phyloP scores from a whole-genome alignment of 2,797 vertebrate genomes.

The Lycodopsis pacificus region DNA sequence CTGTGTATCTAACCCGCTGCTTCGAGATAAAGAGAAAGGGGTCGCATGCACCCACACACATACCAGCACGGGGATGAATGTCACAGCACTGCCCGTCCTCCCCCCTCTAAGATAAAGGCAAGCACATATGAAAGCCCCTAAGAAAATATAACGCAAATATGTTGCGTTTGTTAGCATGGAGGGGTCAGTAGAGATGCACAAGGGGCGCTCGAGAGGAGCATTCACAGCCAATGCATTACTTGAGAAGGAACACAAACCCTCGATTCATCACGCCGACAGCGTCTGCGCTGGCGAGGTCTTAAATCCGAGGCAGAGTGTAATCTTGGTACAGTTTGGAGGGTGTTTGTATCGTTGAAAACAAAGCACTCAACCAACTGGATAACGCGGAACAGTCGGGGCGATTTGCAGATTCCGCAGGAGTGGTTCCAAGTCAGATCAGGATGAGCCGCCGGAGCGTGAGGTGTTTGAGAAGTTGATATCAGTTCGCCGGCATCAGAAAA shows the following conservation, averaged over 20 bases:
- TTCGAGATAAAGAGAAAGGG: conserved; percentile 57
- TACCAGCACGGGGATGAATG: conserved; percentile 75
- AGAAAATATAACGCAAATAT: conserved; percentile 81
- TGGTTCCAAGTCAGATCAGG: conserved; percentile 34
- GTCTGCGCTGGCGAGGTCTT: conserved; percentile 25
- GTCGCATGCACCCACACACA: conserved; percentile 28
- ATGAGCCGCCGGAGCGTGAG: neutral
- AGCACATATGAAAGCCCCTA: conserved; percentile 77
- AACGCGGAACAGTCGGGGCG: conserved; percentile 35
- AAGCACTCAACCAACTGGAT: conserved; percentile 30
- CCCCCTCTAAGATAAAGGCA: conserved; percentile 73
- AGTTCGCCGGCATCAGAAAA: conserved; percentile 11
- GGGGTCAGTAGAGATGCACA: conserved; percentile 69
- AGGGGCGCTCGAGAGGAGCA: conserved; percentile 54
- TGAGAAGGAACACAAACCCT: conserved; percentile 55
- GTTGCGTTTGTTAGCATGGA: conserved; percentile 78
- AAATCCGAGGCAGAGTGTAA: conserved; percentile 28
- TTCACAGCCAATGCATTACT: conserved; percentile 59
- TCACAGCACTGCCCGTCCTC: conserved; percentile 67
- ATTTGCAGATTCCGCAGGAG: conserved; percentile 37
- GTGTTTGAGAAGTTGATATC: conserved; percentile 22
- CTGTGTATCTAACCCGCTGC: conserved; percentile 42
- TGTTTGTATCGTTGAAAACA: conserved; percentile 36
- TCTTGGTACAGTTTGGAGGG: conserved; percentile 34
- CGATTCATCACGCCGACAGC: conserved; percentile 44